phyloP scores from a whole-genome alignment of 2,888 invertebrate genomes.

The Volucella bombylans region DNA sequence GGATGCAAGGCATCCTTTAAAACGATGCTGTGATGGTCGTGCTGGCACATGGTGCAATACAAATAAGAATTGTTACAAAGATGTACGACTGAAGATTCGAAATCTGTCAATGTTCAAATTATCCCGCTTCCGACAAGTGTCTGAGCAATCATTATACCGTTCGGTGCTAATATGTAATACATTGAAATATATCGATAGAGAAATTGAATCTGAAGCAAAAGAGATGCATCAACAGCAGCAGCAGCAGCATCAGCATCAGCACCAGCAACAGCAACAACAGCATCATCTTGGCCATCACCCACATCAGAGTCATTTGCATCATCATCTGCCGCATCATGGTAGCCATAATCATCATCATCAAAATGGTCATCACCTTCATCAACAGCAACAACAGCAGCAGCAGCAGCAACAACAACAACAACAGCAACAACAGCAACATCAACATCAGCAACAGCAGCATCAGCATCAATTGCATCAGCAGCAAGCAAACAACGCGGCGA shows the following conservation, averaged over 20 bases:
- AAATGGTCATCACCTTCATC: conserved; percentile 71
- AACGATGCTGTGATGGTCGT: conserved; percentile 88
- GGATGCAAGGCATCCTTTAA: conserved; percentile 79
- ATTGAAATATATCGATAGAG: conserved; percentile 92
- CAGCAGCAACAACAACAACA: conserved; percentile 75
- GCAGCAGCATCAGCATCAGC: conserved; percentile 78
- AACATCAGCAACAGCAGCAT: conserved; percentile 75
- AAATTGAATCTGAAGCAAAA: conserved; percentile 89
- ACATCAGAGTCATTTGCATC: conserved; percentile 78
- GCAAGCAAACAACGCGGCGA: conserved; percentile 60
- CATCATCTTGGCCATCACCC: conserved; percentile 74
- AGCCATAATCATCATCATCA: conserved; percentile 76
- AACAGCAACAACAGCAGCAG: conserved; percentile 74
- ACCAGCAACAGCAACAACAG: conserved; percentile 74
- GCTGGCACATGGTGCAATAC: conserved; percentile 90
- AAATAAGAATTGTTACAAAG: conserved; percentile 90
- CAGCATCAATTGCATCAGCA: conserved; percentile 75
- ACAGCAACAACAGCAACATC: conserved; percentile 75
- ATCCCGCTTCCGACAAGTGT: conserved; percentile 92
- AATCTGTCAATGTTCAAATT: conserved; percentile 96
- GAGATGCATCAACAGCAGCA: conserved; percentile 80
- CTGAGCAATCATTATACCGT: conserved; percentile 93
- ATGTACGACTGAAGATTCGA: conserved; percentile 92
- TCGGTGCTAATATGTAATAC: conserved; percentile 97
- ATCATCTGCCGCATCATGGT: conserved; percentile 77